These are phyloP conservation scores for Acronicta psi DNA, from an alignment of 2,888 invertebrate genomes.

Conservation along the genomic window DNA sequence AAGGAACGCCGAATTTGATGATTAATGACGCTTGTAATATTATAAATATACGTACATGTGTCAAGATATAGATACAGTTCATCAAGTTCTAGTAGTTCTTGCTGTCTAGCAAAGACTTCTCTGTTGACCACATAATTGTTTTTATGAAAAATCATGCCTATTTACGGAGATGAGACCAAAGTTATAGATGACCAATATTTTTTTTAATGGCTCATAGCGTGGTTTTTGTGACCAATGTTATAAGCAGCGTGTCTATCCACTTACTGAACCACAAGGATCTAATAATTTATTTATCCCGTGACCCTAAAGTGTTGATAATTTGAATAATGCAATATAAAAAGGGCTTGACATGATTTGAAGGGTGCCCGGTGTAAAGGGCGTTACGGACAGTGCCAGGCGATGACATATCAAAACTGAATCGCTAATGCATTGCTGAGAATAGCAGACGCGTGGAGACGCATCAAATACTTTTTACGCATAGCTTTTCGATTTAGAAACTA, in stretches of 20 bases:
- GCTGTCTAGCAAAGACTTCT: conserved; percentile 1
- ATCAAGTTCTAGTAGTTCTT: neutral
- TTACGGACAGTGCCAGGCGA: conserved; percentile 68
- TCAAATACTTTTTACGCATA: neutral
- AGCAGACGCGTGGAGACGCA: conserved; percentile 54
- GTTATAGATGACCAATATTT: neutral
- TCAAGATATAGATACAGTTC: neutral
- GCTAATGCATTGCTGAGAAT: conserved; percentile 74
- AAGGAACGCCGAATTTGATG: conserved; percentile 32
- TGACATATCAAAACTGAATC: conserved; percentile 87
- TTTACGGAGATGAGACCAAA: conserved; percentile 2
- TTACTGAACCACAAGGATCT: conserved; percentile 31
- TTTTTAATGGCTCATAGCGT: neutral
- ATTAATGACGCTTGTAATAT: conserved; percentile 23
- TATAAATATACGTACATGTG: neutral
- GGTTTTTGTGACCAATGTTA: conserved; percentile 5
- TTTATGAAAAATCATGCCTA: conserved; percentile 15
- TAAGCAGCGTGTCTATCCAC: conserved; percentile 16
- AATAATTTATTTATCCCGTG: conserved; percentile 51
- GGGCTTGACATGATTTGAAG: conserved; percentile 69
- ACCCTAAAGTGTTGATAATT: conserved; percentile 71
- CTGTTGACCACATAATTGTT: conserved; percentile 9
- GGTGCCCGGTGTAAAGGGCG: conserved; percentile 64
- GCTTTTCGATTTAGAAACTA: too few relatives aligned
- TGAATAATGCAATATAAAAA: conserved; percentile 76